Percentiles rank a stretch among this genome's conserved stretches.
Conservation (phyloP, 37 sponge, comb jelly and placozoan species). For the Oscarella lobularis region DNA sequence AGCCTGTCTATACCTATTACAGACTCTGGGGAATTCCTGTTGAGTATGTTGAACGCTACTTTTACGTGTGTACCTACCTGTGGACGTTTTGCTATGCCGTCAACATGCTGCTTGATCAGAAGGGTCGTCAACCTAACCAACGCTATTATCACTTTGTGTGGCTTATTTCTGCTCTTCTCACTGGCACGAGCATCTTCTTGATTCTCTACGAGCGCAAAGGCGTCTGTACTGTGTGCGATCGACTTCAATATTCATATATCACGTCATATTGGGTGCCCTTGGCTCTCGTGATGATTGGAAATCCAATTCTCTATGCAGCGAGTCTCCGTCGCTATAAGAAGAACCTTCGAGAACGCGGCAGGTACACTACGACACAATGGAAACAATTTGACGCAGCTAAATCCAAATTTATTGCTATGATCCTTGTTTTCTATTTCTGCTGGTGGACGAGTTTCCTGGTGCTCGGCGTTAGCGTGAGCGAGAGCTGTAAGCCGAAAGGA, state of each 20-base stretch:
- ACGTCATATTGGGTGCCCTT: background rate
- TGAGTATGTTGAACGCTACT: background rate
- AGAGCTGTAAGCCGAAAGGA: background rate
- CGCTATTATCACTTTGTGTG: background rate
- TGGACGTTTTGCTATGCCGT: background rate
- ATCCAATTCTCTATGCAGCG: background rate
- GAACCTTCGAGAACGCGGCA: background rate
- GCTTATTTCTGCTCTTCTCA: background rate
- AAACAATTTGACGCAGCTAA: background rate
- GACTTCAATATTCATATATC: background rate
- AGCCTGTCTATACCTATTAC: background rate
- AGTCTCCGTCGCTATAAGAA: background rate
- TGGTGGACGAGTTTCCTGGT: background rate
- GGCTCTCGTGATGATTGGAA: background rate
- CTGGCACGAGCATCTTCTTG: background rate
- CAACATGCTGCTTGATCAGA: background rate
- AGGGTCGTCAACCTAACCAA: background rate
- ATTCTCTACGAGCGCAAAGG: background rate
- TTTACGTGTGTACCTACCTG: background rate
- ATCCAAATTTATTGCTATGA: background rate
- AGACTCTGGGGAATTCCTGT: background rate
- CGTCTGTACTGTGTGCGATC: background rate
- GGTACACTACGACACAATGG: background rate
- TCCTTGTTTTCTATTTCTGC: slow-evolving; percentile 1
- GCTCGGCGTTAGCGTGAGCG: background rate